Percentiles rank a stretch among this genome's conserved stretches.
Evolutionary conservation across 2,888 invertebrate species (phyloP).

Genomic region (Lochmaea crataegi): DNA sequence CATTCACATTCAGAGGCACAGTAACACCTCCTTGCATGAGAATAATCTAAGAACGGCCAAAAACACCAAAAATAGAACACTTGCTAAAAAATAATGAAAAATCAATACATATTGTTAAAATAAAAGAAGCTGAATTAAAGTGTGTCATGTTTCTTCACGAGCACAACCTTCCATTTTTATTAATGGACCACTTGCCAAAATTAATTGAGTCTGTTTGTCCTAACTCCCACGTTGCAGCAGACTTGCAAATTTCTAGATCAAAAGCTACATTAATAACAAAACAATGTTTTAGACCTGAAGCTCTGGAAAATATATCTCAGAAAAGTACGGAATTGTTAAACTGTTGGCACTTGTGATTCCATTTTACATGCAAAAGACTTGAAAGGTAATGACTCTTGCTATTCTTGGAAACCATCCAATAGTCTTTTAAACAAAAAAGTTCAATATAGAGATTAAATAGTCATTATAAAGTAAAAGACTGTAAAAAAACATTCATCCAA

Average conservation of each 20-base stretch:
- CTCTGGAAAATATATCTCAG: conserved; percentile 11
- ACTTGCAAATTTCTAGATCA: conserved; percentile 42
- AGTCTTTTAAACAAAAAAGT: too few relatives aligned
- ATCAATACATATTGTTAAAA: background rate
- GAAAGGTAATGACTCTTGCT: too few relatives aligned
- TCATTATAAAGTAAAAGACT: too few relatives aligned
- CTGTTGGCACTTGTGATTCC: too few relatives aligned
- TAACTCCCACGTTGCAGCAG: conserved; percentile 45
- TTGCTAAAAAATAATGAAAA: background rate
- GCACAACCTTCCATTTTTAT: conserved; percentile 45
- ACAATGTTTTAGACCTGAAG: conserved; percentile 37
- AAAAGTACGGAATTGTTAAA: too few relatives aligned
- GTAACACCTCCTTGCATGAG: conserved; percentile 15
- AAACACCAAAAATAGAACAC: conserved; percentile 13
- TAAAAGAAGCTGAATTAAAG: conserved; percentile 41
- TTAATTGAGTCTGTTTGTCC: conserved; percentile 35
- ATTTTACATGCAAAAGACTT: too few relatives aligned
- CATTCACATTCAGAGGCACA: conserved; percentile 21
- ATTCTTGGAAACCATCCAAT: too few relatives aligned
- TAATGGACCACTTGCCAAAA: conserved; percentile 45
- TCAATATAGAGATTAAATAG: too few relatives aligned
- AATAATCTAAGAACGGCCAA: conserved; percentile 11
- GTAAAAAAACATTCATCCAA: too few relatives aligned
- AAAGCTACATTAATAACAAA: conserved; percentile 41
- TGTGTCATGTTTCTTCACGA: conserved; percentile 43